Conservation (phyloP, 2,888 invertebrate species). For the Maniola hyperantus region DNA sequence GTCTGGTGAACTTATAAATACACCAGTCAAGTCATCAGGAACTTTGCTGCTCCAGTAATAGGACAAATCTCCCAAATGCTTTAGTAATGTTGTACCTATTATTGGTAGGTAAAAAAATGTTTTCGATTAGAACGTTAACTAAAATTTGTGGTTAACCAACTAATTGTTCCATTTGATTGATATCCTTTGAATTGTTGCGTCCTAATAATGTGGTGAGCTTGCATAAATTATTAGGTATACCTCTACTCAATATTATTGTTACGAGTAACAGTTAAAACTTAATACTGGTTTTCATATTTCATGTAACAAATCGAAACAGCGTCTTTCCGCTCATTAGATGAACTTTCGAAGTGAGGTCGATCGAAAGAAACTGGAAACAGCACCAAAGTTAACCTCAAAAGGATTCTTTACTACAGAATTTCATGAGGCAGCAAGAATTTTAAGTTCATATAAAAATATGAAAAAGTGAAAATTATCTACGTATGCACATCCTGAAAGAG, state of each 20-base stretch:
- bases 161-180: slow-evolving; percentile 20
- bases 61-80: no score
- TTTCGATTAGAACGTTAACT: slow-evolving; percentile 2
- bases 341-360: no score
- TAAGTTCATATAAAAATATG: neutral
- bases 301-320: neutral
- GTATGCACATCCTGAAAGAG: slow-evolving; percentile 10
- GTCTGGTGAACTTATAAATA: no score
- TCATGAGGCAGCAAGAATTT: neutral
- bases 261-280: neutral
- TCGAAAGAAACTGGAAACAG: no score
- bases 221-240: neutral
- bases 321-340: no score
- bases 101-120: no score
- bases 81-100: no score
- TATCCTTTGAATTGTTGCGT: slow-evolving; percentile 9
- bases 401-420: neutral
- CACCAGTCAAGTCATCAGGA: no score
- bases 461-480: neutral
- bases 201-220: slow-evolving; percentile 13
- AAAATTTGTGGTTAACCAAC: slow-evolving; percentile 21
- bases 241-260: neutral
- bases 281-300: slow-evolving; percentile 3
- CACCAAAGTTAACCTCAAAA: no score
- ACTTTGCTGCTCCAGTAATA: no score